Conservation (phyloP, 2,113 vertebrate genomes). For the Dipodomys spectabilis region DNA sequence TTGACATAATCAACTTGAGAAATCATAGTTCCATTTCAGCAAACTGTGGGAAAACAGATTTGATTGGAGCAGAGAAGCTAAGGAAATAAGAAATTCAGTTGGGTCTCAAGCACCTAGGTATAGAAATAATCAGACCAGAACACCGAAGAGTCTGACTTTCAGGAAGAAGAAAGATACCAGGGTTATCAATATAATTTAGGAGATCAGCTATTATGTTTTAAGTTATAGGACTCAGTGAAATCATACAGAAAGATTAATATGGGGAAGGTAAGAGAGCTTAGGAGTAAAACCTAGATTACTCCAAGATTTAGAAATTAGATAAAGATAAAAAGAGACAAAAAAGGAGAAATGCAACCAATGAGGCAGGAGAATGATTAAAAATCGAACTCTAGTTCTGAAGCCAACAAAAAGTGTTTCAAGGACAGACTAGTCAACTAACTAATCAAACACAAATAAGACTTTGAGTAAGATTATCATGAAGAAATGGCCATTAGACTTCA, state of each 20-base stretch:
- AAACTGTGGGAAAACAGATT: neutral
- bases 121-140: constrained; percentile 13
- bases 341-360: neutral
- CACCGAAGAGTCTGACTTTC: neutral
- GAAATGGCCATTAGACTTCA: constrained; percentile 37
- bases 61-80: neutral
- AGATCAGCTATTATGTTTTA: neutral
- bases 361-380: neutral
- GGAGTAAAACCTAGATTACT: neutral
- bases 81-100: neutral
- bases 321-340: neutral
- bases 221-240: neutral
- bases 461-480: neutral
- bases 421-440: constrained; percentile 16
- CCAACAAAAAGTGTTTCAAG: neutral
- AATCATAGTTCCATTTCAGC: neutral
- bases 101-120: neutral
- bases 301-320: constrained; percentile 7
- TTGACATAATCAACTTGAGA: neutral
- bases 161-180: neutral
- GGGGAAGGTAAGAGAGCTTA: neutral
- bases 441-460: constrained; percentile 12
- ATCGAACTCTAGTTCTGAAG: neutral
- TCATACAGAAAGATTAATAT: neutral
- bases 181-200: neutral